Evolutionary conservation across 2,888 invertebrate genomes (phyloP).

Genomic region (Meganola albula): DNA sequence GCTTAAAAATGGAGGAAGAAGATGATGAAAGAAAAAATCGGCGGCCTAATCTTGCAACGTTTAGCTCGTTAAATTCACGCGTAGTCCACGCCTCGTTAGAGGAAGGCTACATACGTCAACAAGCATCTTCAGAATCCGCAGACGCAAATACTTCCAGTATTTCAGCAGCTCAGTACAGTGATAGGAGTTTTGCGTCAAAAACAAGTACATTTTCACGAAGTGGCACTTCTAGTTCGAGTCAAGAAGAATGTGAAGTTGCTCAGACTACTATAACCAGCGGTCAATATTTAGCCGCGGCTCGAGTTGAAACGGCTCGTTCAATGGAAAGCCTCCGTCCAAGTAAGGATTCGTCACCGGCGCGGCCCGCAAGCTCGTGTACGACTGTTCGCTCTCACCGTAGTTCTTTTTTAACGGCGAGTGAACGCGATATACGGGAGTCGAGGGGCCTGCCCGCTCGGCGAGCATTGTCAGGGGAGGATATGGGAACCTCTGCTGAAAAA

Average conservation of each 20-base stretch:
- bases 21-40: slow-evolving; percentile 60
- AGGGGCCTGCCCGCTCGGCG: slow-evolving; percentile 80
- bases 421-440: slow-evolving; percentile 81
- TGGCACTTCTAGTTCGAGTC: slow-evolving; percentile 82
- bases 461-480: slow-evolving; percentile 80
- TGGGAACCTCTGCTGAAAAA: slow-evolving; percentile 80
- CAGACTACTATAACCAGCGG: slow-evolving; percentile 64
- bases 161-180: slow-evolving; percentile 66
- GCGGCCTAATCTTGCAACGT: slow-evolving; percentile 57
- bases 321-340: slow-evolving; percentile 84
- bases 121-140: slow-evolving; percentile 77
- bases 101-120: slow-evolving; percentile 53
- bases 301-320: slow-evolving; percentile 80
- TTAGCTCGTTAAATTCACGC: slow-evolving; percentile 55
- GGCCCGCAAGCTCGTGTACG: slow-evolving; percentile 73
- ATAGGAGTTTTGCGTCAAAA: slow-evolving; percentile 73
- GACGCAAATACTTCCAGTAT: slow-evolving; percentile 75
- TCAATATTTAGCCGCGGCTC: slow-evolving; percentile 73
- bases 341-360: slow-evolving; percentile 73
- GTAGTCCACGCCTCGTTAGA: slow-evolving; percentile 62
- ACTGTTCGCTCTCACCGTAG: slow-evolving; percentile 74
- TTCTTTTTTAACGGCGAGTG: slow-evolving; percentile 81
- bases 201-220: slow-evolving; percentile 74
- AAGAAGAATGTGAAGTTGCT: slow-evolving; percentile 81
- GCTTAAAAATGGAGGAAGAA: slow-evolving; percentile 65